Percentiles rank a stretch among this genome's conserved stretches.
Conservation (phyloP, 2,888 invertebrate genomes). For the Leptinotarsa haldemani region DNA sequence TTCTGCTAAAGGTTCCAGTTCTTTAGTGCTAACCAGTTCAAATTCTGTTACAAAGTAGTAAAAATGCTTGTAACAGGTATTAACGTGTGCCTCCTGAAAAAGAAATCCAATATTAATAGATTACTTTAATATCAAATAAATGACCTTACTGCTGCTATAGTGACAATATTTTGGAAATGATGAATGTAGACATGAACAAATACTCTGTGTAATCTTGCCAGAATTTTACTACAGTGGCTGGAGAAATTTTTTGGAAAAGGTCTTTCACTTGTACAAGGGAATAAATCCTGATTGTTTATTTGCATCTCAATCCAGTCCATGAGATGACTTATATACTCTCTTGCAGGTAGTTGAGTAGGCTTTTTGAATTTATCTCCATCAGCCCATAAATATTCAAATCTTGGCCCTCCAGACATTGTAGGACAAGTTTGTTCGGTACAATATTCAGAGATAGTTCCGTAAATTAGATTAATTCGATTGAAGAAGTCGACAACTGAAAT, state of each 20-base stretch:
- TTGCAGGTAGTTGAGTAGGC: conserved; percentile 84
- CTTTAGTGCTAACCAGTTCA: conserved; percentile 83
- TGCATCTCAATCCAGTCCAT: conserved; percentile 95
- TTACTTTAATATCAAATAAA: not conserved
- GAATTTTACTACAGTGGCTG: conserved; percentile 84
- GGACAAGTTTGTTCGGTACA: conserved; percentile 88
- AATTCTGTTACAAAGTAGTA: conserved; percentile 92
- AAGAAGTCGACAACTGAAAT: conserved; percentile 90
- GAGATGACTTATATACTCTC: conserved; percentile 82
- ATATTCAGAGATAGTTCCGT: conserved; percentile 88
- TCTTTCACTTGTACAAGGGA: conserved; percentile 86
- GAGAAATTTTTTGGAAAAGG: conserved; percentile 89
- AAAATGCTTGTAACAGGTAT: conserved; percentile 95
- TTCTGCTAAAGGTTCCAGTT: conserved; percentile 85
- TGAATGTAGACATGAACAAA: conserved; percentile 96
- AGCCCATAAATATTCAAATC: conserved; percentile 92
- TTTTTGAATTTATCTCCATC: conserved; percentile 84
- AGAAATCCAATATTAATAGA: conserved; percentile 16
- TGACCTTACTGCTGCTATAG: conserved; percentile 84
- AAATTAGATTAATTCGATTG: conserved; percentile 91
- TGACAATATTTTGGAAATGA: conserved; percentile 89
- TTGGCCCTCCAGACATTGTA: conserved; percentile 89
- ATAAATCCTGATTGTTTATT: conserved; percentile 88
- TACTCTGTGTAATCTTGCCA: conserved; percentile 88
- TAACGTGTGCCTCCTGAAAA: conserved; percentile 88